Percentiles rank a stretch among this genome's conserved stretches.
Conservation (phyloP, 2,888 invertebrate species). For the Eulithis prunata region DNA sequence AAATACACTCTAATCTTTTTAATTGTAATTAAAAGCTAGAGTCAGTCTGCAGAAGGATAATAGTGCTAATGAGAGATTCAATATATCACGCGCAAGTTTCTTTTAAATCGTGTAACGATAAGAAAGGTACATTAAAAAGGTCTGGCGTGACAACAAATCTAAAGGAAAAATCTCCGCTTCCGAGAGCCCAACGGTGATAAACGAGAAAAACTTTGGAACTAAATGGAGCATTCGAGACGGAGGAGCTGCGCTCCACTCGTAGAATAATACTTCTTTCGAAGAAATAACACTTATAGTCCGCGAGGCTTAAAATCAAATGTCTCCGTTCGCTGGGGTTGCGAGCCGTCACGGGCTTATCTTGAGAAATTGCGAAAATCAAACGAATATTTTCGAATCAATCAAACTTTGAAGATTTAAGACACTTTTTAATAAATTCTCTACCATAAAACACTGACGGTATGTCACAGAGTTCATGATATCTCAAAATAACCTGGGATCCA, state of each 20-base stretch:
- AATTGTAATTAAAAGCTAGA: conserved; percentile 23
- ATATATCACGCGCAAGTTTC: conserved; percentile 66
- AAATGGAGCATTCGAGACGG: conserved; percentile 84
- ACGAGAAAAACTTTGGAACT: conserved; percentile 85
- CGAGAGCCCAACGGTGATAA: conserved; percentile 84
- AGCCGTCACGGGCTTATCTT: conserved; percentile 64
- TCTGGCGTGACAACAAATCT: conserved; percentile 85
- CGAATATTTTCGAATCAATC: conserved; percentile 37
- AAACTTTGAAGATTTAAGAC: conserved; percentile 32
- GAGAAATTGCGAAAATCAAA: conserved; percentile 59
- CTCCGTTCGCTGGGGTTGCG: conserved; percentile 72
- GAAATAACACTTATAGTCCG: conserved; percentile 84
- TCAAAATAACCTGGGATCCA: too few species aligned
- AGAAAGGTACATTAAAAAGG: conserved; percentile 84
- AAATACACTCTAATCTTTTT: conserved; percentile 14
- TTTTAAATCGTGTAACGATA: conserved; percentile 79
- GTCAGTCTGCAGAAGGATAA: conserved; percentile 9
- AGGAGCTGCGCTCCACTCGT: conserved; percentile 79
- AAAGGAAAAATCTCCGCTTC: conserved; percentile 84
- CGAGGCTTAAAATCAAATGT: conserved; percentile 84
- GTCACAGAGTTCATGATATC: not conserved
- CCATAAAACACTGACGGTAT: not conserved
- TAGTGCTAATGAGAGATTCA: conserved; percentile 32
- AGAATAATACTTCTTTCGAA: conserved; percentile 83
- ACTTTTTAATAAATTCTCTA: conserved; percentile 12